Base-by-base conservation (phyloP, 2,888 invertebrate species). In the Drosophila setosimentum region DNA sequence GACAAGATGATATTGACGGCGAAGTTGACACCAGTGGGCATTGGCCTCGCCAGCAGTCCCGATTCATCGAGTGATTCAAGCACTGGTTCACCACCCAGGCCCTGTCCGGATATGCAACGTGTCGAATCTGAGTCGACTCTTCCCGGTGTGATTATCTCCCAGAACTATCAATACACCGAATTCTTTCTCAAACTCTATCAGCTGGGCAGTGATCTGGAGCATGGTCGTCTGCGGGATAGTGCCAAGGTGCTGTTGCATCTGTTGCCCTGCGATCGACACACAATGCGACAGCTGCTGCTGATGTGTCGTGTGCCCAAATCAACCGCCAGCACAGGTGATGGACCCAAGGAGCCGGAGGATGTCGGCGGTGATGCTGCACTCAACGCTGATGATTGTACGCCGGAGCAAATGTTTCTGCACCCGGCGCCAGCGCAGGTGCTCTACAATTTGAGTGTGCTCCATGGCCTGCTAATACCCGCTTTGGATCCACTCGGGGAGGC, bases 61-160 rank as follows among this genome's bases (percentile, higher is more conserved):
- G 99, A 99, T 92, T 98, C 98, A 65, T 98, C 98, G 90, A 98
- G 98, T 67, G 99, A 99, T 92, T 98, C 98, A 82, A 98, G 98
- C 66, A 97, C 98, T 3, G 97, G 98, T 3, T 98, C 98, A 1
- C 98, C 98, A 2, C 98, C 97, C 78, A 95, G 97, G 91, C 96
- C 96, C 0, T 97, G 96, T 84, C 92, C 92, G 4, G 97, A 97
- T 92, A 95, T 96, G 73, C 95, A 96, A 53, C 96, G 96, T 88
- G 93, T 95, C 24, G 97, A 98, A 90, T 97, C 97, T 0, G 99
- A 99, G 94, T 96, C 96, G 91, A 96, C 96, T 79, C 93, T 99
- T 81, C 99, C 99, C 16, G 98, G 99, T 68, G 98, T 98, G 86
- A 97, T 98, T 58, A 97, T 99, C 94, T 96, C 98, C 0, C 95